A percentile compares a stretch with the other conserved stretches of the same genome.
Conservation (phyloP, 2,113 vertebrate species). For the Syrrhaptes paradoxus region DNA sequence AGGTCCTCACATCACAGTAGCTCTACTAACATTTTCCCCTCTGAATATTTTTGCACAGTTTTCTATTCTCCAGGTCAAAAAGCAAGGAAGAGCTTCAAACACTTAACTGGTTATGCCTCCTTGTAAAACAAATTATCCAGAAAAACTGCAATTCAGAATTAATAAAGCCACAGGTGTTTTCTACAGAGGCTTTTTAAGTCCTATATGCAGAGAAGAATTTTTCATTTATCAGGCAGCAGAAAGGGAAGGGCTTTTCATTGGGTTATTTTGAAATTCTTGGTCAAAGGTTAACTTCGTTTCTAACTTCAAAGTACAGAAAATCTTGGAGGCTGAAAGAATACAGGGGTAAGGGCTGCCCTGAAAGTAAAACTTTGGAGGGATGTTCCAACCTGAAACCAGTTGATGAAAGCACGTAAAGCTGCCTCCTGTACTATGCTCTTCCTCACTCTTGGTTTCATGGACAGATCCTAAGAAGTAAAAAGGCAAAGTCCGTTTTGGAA, state of each 20-base stretch:
- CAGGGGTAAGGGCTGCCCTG: background rate
- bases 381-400: background rate
- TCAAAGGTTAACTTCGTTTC: constrained; percentile 50
- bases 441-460: background rate
- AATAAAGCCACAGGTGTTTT: background rate
- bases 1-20: background rate
- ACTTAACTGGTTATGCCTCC: background rate
- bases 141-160: background rate
- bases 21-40: background rate
- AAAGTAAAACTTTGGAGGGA: background rate
- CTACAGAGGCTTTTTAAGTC: background rate
- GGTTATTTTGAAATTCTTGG: constrained; percentile 48
- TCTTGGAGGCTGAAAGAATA: constrained; percentile 5
- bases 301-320: constrained; percentile 54
- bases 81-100: background rate
- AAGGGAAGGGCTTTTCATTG: constrained; percentile 12
- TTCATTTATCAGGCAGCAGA: constrained; percentile 6
- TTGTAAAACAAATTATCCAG: background rate
- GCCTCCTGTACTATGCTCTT: background rate
- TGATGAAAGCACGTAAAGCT: background rate
- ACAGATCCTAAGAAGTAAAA: background rate
- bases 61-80: background rate
- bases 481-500: background rate
- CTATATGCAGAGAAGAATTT: background rate
- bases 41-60: background rate